Percentiles rank a stretch among this genome's conserved stretches.
Evolutionary conservation across 2,888 invertebrate species (phyloP).

Genomic region (Eutolmus rufibarbis): DNA sequence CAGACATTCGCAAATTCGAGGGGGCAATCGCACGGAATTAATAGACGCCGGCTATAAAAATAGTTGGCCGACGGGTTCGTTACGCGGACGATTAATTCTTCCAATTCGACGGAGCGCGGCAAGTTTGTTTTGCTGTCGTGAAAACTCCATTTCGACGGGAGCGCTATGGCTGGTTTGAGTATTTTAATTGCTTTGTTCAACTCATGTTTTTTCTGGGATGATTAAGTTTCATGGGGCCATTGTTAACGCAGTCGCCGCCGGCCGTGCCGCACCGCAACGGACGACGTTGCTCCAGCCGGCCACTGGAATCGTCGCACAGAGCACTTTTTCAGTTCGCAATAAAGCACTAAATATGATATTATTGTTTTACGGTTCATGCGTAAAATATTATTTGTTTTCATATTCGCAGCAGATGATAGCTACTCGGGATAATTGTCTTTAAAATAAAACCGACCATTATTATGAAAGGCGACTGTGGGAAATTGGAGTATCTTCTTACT

Average conservation of each 20-base stretch:
- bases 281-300: background rate
- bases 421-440: background rate
- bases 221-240: conserved; percentile 7
- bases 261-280: background rate
- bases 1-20: conserved; percentile 6
- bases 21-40: conserved; percentile 17
- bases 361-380: background rate
- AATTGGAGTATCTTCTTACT: too few species aligned
- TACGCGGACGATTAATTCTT: conserved; percentile 7
- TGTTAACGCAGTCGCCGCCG: background rate
- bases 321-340: background rate
- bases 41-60: conserved; percentile 4
- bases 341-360: background rate
- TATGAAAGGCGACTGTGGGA: background rate
- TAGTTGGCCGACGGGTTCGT: conserved; percentile 15
- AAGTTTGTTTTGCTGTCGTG: background rate
- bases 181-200: conserved; percentile 12
- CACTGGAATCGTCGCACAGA: background rate
- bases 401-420: background rate
- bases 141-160: background rate
- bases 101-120: background rate
- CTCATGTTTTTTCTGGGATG: background rate
- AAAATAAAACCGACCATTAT: background rate
- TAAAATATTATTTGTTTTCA: background rate
- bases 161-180: background rate